A percentile compares a stretch with the other conserved stretches of the same genome.
Conservation (phyloP, 2,888 invertebrate species). For the Agriopis aurantiaria region DNA sequence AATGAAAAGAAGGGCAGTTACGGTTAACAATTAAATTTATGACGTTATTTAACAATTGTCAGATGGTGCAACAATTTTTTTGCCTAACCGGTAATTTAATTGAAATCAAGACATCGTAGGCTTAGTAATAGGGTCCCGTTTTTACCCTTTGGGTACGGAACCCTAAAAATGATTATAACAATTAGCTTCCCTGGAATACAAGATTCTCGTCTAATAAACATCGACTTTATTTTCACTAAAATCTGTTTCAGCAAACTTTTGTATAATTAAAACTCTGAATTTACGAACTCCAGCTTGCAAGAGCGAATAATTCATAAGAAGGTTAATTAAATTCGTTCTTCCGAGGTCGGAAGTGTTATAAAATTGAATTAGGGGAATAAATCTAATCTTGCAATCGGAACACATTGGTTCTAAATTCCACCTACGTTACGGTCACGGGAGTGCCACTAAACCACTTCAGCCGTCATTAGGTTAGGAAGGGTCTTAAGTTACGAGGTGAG, state of each 20-base stretch:
- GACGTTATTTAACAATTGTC: too few species aligned
- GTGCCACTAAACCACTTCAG: slow-evolving; percentile 42
- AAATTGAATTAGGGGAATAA: slow-evolving; percentile 60
- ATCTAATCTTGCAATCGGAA: slow-evolving; percentile 49
- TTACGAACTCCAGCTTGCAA: slow-evolving; percentile 62
- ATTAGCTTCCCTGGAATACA: slow-evolving; percentile 36
- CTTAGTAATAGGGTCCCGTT: too few species aligned
- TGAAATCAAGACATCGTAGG: too few species aligned
- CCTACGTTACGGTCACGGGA: slow-evolving; percentile 35
- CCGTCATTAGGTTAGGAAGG: slow-evolving; percentile 41
- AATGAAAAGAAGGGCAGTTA: too few species aligned
- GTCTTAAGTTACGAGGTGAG: slow-evolving; percentile 37
- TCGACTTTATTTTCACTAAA: slow-evolving; percentile 53
- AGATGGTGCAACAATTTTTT: too few species aligned
- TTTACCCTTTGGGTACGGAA: too few species aligned
- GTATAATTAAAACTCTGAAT: slow-evolving; percentile 68
- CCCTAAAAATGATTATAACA: slow-evolving; percentile 12
- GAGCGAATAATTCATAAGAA: slow-evolving; percentile 71
- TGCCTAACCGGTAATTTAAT: too few species aligned
- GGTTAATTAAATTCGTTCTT: slow-evolving; percentile 71
- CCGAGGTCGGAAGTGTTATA: slow-evolving; percentile 55
- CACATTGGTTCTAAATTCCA: slow-evolving; percentile 40
- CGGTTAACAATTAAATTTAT: too few species aligned
- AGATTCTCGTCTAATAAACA: slow-evolving; percentile 53
- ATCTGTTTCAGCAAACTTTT: slow-evolving; percentile 62